Base-by-base conservation (phyloP, 2,113 vertebrate species). In the Polypterus senegalus region DNA sequence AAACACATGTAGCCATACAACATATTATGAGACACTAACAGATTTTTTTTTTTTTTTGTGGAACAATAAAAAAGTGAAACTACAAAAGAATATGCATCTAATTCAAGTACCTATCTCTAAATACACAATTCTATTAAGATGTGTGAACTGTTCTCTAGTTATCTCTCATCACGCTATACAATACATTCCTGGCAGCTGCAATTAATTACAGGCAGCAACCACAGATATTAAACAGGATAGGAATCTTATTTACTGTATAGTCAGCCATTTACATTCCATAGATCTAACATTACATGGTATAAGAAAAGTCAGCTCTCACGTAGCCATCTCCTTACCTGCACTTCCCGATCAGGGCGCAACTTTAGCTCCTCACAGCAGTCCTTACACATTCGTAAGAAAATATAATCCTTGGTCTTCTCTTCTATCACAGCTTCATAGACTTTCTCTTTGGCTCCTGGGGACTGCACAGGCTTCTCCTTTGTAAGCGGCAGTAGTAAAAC, bases 351-450 rank as follows among this genome's bases (percentile, higher is more conserved):
- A 47, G 93, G 81, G 63, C 77, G 85, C 63, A 99, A 91, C 59
- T 83, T 83, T 53, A 99, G 88, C 73, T 99, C 96, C 45, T 91
- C 88, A 43, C 93, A 97, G 83, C 95, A 99, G 74, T 94, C 85
- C 81, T 88, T 95, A 81, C 92, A 97, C 79, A 98, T 83, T 76
- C 96, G 90, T 77, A 99, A 79, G 80, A 98, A 99, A 82, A 99
- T 97, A 86, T 96, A 97, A 49, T 99, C 95, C 86, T 99, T 99
- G 65, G 96, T 98, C 80, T 98, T 99, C 77, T 99, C 96, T 78
- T 99, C 95, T 7, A 99, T 98, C 70, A 92, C 84, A 68, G 94
- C 93, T 81, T 99, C 94, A 64, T 91, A 97, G 65, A 98, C 96
- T 46, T 95, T 91, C 79, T 99, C 96, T 88, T 95, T 98, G 80